Evolutionary conservation across 2,113 vertebrate genomes (phyloP).

Genomic region (Anarhynchus alexandrinus): DNA sequence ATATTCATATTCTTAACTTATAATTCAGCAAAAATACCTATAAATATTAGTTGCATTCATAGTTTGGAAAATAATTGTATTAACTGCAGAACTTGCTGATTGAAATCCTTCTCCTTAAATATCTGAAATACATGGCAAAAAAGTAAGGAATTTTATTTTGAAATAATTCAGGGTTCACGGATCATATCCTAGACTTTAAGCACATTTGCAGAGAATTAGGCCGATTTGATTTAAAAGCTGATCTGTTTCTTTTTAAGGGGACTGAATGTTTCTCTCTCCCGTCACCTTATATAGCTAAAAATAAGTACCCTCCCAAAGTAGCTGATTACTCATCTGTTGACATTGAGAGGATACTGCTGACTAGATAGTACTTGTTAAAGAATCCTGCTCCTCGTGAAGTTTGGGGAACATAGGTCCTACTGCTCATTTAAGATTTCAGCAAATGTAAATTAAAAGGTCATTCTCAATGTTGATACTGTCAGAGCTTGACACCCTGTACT

Average conservation of each 20-base stretch:
- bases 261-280: neutral
- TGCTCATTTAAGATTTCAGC: neutral
- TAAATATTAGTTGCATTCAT: neutral
- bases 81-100: neutral
- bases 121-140: neutral
- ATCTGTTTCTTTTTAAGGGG: neutral
- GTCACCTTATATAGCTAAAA: conserved; percentile 17
- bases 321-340: conserved; percentile 48
- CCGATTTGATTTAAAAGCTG: neutral
- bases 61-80: neutral
- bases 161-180: neutral
- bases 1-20: neutral
- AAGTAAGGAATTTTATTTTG: neutral
- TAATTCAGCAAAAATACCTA: neutral
- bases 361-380: neutral
- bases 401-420: neutral
- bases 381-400: neutral
- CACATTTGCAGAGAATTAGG: neutral
- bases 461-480: neutral
- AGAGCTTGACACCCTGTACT: neutral
- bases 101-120: neutral
- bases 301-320: conserved; percentile 26
- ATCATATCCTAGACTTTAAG: neutral
- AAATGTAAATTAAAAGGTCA: neutral
- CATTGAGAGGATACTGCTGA: neutral